Conservation (phyloP, 30 jellyfish, hydroid and myxozoan species). For the Aurelia aurita region DNA sequence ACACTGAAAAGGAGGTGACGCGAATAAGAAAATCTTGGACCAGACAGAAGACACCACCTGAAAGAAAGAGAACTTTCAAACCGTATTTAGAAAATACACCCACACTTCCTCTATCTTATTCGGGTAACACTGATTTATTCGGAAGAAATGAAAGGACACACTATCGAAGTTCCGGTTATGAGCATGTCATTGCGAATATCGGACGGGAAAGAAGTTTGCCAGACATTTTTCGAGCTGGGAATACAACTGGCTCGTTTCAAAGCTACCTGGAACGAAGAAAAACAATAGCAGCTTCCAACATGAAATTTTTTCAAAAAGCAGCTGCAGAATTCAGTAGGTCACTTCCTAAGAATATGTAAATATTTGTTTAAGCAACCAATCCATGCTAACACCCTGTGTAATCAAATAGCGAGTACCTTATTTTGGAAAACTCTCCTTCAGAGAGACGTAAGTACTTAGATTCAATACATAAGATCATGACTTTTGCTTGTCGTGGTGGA, state of each 20-base stretch:
- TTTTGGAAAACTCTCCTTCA: too few species aligned
- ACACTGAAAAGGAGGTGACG: slow-evolving; percentile 50
- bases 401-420: too few species aligned
- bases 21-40: slow-evolving; percentile 55
- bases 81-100: slow-evolving; percentile 56
- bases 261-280: slow-evolving; percentile 8
- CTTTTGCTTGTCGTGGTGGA: too few species aligned
- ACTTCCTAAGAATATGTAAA: neutral
- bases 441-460: too few species aligned
- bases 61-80: slow-evolving; percentile 29
- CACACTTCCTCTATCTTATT: neutral
- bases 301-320: slow-evolving; percentile 2
- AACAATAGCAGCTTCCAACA: neutral
- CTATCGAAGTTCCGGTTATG: neutral
- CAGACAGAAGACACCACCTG: slow-evolving; percentile 47
- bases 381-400: too few species aligned
- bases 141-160: neutral
- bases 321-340: slow-evolving; percentile 25
- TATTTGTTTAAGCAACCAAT: too few species aligned
- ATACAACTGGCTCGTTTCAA: neutral
- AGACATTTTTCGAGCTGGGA: neutral
- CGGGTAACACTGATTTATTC: neutral
- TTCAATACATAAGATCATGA: too few species aligned
- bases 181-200: neutral
- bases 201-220: slow-evolving; percentile 10